A percentile compares a stretch with the other conserved stretches of the same genome.
phyloP scores from a whole-genome alignment of 1,140 invertebrate species.

The Macrocentrus cingulum region DNA sequence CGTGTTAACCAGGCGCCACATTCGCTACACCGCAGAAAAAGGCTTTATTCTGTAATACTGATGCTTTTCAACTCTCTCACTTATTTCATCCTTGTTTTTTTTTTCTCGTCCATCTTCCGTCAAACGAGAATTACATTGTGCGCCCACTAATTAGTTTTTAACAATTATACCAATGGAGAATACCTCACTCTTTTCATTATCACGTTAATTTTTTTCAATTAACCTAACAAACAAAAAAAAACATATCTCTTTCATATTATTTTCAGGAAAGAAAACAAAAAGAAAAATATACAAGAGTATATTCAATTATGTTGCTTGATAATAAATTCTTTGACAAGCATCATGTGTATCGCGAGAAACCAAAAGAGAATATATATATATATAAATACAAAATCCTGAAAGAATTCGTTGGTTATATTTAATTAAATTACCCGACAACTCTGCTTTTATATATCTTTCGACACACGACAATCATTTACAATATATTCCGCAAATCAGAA shows the following conservation, averaged over 20 bases:
- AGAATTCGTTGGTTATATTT: too few relatives aligned
- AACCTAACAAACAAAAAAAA: slow-evolving; percentile 26
- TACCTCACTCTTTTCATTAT: slow-evolving; percentile 16
- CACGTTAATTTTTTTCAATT: slow-evolving; percentile 48
- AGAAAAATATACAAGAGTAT: too few relatives aligned
- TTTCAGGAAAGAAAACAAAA: background rate
- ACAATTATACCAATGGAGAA: slow-evolving; percentile 33
- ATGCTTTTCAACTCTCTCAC: background rate
- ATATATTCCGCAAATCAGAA: too few relatives aligned
- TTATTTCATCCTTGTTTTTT: background rate
- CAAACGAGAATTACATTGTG: background rate
- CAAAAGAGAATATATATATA: too few relatives aligned
- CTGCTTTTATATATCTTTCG: too few relatives aligned
- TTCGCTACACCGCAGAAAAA: slow-evolving; percentile 19
- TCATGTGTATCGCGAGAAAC: too few relatives aligned
- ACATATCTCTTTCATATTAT: too few relatives aligned
- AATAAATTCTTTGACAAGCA: too few relatives aligned
- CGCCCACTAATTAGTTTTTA: slow-evolving; percentile 46
- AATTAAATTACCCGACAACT: too few relatives aligned
- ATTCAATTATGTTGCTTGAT: too few relatives aligned
- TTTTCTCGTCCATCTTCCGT: background rate
- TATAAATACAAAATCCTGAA: too few relatives aligned
- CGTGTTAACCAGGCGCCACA: slow-evolving; percentile 42
- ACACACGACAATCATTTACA: too few relatives aligned
- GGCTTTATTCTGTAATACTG: background rate